Evolutionary conservation across 2,888 invertebrate genomes (phyloP), one percentile per base, ranked within the genome.

Genomic region (Idaea straminata): DNA sequence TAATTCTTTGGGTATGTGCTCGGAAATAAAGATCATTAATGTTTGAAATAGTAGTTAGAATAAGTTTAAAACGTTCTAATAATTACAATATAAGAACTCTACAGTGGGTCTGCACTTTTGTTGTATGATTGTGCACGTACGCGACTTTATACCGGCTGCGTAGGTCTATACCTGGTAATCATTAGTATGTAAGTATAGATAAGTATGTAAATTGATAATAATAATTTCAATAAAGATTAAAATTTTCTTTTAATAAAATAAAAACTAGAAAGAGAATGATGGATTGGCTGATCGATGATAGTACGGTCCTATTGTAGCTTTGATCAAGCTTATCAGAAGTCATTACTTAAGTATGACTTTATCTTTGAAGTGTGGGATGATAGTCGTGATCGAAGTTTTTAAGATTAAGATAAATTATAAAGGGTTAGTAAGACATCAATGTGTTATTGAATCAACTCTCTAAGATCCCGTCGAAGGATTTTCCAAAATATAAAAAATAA

Each of bases 331-430:
- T 47, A 47, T 47, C 47, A 47, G 47, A 13, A 47, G 47, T 47
- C 47, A 47, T 47, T 47, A 47, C 64, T 69, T 62, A 63, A 64
- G 67, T 64, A 66, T 57, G 68, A 68, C 65, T 68, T 62, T n/a
- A 59, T 47, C 47, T 47, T 10, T 13, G 47, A 10, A 47, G 47
- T 47, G 47, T 47, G 47, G 47, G 47, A 47, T 13, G 47, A 47
- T 47, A 10, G 6, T 47, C 47, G 10, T 47, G 47, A 47, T 47
- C 47, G 6, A 16, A 61, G 35, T 61, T 35, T 47, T 25, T 47
- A 7, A 47, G 47, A 47, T 47, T 47, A 47, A 47, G 47, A 47
- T 47, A 47, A 10, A 13, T 13, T 13, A 47, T 47, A 47, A 47
- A 47, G 13, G 47, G 10, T 47, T 47, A 47, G 7, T 47, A 47